Evolutionary conservation across 1,140 invertebrate species (phyloP), one percentile per base, ranked within the genome.

Genomic region (Gryon sp.): DNA sequence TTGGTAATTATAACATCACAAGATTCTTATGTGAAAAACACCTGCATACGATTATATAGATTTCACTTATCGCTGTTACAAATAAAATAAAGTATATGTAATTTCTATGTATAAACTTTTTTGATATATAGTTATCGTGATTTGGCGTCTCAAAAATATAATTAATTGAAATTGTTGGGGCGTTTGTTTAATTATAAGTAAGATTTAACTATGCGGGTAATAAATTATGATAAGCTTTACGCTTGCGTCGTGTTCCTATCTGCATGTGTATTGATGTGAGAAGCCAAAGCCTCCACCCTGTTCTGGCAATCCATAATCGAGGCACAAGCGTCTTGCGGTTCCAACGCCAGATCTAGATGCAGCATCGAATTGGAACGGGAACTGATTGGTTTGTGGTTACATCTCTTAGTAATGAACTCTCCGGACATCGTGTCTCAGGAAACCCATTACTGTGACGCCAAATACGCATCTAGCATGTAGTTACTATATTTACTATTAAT

Each of bases 371-470:
- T 69, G 75, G 72, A 78, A 79, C 57, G 65, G 53, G 48, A 78
- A 76, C 80, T 83, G 87, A 88, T 87, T 87, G 87, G 85, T 87
- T 87, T 86, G 87, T 79, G 87, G 87, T 87, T 81, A 80, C 86
- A 85, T 88, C 86, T 84, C 83, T 86, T 86, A 82, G 82, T 87
- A 87, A 88, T 88, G 86, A 87, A 86, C 82, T 82, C 74, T 82
- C 81, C 85, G 86, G 87, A 86, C 86, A 86, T 78, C 81, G 82
- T 82, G 82, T 87, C 86, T 87, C 86, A 83, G 86, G 84, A 83
- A 87, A 87, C 68, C 85, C 86, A 87, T 86, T 86, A 86, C 82
- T 78, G 38, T 76, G 69, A 83, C 82, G 84, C 83, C 81, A 84
- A 87, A 85, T 80, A 83, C 76, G 62, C 63, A 69, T 68, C 78